Evolutionary conservation across 2,797 vertebrate species (phyloP).

Genomic region (Passerculus sandwichensis): DNA sequence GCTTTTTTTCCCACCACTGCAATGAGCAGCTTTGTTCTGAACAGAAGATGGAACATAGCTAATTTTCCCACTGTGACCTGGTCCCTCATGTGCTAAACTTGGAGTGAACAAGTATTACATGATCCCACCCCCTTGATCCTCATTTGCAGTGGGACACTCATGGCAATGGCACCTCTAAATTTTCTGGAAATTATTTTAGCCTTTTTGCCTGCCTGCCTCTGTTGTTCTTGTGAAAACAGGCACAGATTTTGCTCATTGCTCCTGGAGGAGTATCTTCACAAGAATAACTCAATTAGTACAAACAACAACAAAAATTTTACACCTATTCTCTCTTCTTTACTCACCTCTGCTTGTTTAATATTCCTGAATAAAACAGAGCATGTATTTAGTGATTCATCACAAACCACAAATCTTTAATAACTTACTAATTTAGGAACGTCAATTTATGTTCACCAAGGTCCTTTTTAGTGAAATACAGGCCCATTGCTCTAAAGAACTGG

Average conservation of each 20-base stretch:
- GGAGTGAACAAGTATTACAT: background rate
- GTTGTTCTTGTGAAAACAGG: background rate
- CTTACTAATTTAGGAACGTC: background rate
- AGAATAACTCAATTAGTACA: background rate
- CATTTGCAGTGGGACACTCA: rapidly evolving
- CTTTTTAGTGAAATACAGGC: background rate
- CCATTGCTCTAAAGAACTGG: background rate
- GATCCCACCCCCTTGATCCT: background rate
- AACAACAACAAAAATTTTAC: background rate
- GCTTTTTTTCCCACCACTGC: background rate
- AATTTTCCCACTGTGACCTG: background rate
- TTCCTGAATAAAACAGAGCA: background rate
- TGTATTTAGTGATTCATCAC: background rate
- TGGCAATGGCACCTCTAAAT: background rate
- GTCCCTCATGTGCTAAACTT: background rate
- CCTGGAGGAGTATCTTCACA: background rate
- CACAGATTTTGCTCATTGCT: background rate
- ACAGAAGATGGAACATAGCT: rapidly evolving
- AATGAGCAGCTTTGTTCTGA: background rate
- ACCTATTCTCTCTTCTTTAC: background rate
- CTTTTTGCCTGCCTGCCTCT: background rate
- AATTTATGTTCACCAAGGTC: background rate
- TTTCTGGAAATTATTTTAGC: background rate
- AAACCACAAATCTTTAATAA: background rate
- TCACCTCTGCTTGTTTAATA: background rate